Conservation (phyloP, 2,113 vertebrate species). For the Elaphurus davidianus region DNA sequence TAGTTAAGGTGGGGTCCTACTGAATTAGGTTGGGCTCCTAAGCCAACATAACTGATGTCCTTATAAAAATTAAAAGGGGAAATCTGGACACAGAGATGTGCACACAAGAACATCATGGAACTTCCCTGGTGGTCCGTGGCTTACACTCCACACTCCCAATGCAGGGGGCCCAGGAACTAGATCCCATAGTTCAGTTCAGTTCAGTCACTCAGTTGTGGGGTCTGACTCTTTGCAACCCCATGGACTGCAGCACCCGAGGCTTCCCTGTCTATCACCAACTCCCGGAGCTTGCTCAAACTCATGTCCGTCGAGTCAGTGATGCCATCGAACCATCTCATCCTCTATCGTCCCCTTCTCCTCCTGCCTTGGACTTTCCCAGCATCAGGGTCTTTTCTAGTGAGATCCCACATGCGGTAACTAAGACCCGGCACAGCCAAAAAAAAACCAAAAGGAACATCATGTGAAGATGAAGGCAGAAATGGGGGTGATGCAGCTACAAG, state of each 20-base stretch:
- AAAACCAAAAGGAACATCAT: not conserved
- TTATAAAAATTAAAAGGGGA: not conserved
- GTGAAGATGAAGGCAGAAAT: not conserved
- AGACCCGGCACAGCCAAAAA: not conserved
- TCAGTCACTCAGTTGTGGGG: not conserved
- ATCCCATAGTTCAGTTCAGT: not conserved
- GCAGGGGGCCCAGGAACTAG: not conserved
- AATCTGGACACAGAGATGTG: no score
- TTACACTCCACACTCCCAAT: rapidly evolving
- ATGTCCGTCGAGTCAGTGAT: not conserved
- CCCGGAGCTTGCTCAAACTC: not conserved
- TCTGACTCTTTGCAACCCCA: not conserved
- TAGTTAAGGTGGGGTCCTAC: not conserved
- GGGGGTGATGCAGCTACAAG: rapidly evolving
- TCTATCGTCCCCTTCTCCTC: not conserved
- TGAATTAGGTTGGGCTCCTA: not conserved
- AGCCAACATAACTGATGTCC: not conserved
- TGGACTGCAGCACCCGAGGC: not conserved
- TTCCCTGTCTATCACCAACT: not conserved
- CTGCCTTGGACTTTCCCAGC: not conserved
- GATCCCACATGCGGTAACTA: not conserved
- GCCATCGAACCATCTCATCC: not conserved
- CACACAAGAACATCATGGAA: not conserved
- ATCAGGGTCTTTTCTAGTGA: not conserved
- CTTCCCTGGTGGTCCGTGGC: not conserved